These are phyloP conservation scores for Acomys russatus DNA, from an alignment of 2,797 vertebrate genomes.

Conservation along the genomic window DNA sequence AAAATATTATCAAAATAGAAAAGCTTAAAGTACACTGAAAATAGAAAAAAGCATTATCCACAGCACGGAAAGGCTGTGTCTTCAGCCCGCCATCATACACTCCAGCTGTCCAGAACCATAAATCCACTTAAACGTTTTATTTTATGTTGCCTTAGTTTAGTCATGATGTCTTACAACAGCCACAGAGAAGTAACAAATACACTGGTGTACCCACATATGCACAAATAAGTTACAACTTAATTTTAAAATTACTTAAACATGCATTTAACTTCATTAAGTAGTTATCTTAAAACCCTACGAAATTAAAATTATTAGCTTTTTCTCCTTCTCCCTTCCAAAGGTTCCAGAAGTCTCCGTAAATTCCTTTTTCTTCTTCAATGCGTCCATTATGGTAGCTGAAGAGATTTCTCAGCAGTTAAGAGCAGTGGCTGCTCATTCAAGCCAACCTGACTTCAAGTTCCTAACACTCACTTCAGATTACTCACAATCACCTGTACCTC, in stretches of 20 bases:
- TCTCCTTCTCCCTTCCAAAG: background rate
- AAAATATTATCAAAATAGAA: background rate
- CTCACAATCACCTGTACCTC: background rate
- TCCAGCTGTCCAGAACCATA: background rate
- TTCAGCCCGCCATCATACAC: background rate
- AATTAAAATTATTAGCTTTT: constrained; percentile 45
- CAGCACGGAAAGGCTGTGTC: constrained; percentile 11
- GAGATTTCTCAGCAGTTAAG: background rate
- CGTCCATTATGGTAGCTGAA: background rate
- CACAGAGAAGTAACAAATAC: background rate
- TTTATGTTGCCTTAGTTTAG: background rate
- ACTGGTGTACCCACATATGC: background rate
- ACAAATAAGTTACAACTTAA: background rate
- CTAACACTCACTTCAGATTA: background rate
- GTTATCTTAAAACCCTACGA: background rate
- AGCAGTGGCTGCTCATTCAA: background rate
- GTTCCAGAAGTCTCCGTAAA: constrained; percentile 9
- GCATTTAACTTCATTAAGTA: background rate
- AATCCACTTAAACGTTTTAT: background rate
- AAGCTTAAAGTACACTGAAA: constrained; percentile 21
- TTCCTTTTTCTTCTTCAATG: background rate
- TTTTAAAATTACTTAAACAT: background rate
- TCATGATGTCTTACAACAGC: background rate
- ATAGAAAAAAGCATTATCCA: constrained; percentile 52
- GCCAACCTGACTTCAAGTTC: background rate